Evolutionary conservation across 2,113 vertebrate genomes (phyloP), one percentile per base, ranked within the genome.

Genomic region (Tautogolabrus adspersus): DNA sequence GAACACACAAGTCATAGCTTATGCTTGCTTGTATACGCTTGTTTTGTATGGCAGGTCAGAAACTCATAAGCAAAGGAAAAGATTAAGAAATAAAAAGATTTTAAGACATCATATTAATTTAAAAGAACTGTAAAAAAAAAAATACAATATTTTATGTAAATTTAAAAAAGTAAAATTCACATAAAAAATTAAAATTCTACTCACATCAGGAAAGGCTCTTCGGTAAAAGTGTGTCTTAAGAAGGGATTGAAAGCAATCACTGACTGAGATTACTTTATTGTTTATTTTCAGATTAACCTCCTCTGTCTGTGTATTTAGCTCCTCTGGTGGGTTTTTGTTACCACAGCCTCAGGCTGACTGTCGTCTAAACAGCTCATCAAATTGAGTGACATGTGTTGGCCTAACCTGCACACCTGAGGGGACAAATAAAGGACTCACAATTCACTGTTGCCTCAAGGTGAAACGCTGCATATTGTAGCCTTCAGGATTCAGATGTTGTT

Each of bases 381-480:
- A 65, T 47, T 90, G 90, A 91, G 69, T 91, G 91, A 89, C 88
- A 90, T 67, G 74, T 47, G 67, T 37, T 67, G 62, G 82, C 69
- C 75, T 60, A 84, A 87, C 82, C 69, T 60, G 18, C 37, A 47
- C 61, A 85, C 88, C 86, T 23, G 66, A 79, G 76, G 88, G 76
- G 75, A 79, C 79, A 82, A 88, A 85, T 76, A 79, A 83, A 81
- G 74, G 77, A 75, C 75, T 75, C 70, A 49, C 81, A 58, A n/a
- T 72, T 37, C 40, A 58, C 76, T 64, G 19, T 55, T 66, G 84
- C 89, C 86, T 86, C 42, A 40, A 84, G 87, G 88, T 84, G 59
- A 88, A 60, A 71, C 49, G 42, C 60, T 81, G 57, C 71, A 75
- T 70, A 75, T 66, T 79, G 57, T 44, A 49, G 51, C 67, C 58